Percentiles rank a stretch among this genome's conserved stretches.
Evolutionary conservation across 2,888 invertebrate species (phyloP).

Genomic region (Bhutanitis thaidina): DNA sequence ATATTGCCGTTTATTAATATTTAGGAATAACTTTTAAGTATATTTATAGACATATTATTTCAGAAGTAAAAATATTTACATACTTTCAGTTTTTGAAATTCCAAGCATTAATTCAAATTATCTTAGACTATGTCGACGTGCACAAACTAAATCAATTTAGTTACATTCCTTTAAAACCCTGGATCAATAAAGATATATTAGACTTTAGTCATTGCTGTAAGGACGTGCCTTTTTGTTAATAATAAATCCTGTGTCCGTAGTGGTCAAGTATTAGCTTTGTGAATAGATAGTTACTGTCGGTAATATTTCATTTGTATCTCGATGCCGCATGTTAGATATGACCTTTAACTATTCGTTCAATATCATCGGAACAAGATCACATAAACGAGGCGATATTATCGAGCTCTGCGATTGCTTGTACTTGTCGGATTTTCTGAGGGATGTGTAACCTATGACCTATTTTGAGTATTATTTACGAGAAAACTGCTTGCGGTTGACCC

Average conservation of each 20-base stretch:
- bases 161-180: too few species aligned
- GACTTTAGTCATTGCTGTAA: too few species aligned
- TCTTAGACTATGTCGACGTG: too few species aligned
- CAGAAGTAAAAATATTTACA: too few species aligned
- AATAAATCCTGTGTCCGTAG: slow-evolving; percentile 16
- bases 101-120: too few species aligned
- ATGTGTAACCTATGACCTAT: slow-evolving; percentile 20
- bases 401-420: slow-evolving; percentile 35
- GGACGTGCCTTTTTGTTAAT: slow-evolving; percentile 11
- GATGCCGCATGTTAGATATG: slow-evolving; percentile 56
- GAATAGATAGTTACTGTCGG: slow-evolving; percentile 43
- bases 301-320: slow-evolving; percentile 63
- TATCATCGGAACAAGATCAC: slow-evolving; percentile 55
- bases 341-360: slow-evolving; percentile 58
- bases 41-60: too few species aligned
- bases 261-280: slow-evolving; percentile 36
- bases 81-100: too few species aligned
- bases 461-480: slow-evolving; percentile 16
- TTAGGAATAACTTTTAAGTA: too few species aligned
- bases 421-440: slow-evolving; percentile 15
- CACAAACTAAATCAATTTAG: too few species aligned
- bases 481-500: background rate
- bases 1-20: too few species aligned
- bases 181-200: too few species aligned
- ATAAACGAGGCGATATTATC: slow-evolving; percentile 50